Conservation (phyloP, 2,797 vertebrate genomes). For the Phrynocephalus vlangalii region DNA sequence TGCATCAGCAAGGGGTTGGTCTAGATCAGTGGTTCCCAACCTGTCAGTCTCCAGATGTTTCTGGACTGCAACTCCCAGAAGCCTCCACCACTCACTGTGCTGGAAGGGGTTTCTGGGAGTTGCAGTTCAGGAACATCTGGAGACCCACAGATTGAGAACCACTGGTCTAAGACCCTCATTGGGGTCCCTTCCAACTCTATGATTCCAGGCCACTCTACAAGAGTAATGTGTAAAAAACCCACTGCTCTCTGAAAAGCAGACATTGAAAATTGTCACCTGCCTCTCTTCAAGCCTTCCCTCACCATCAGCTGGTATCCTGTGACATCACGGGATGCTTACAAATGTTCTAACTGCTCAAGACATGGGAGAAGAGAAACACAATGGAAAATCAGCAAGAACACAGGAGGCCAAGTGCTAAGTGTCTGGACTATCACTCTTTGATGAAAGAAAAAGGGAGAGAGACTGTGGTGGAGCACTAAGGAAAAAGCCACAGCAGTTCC, state of each 20-base stretch:
- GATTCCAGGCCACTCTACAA: background rate
- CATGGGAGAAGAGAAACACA: background rate
- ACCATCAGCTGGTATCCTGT: background rate
- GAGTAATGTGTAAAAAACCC: no score
- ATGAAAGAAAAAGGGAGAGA: background rate
- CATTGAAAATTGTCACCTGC: background rate
- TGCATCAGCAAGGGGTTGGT: background rate
- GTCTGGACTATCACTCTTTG: background rate
- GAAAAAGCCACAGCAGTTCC: background rate
- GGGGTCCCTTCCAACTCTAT: background rate
- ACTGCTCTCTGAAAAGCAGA: background rate
- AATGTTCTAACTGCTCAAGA: background rate
- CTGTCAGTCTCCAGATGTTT: no score
- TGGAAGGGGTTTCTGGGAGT: no score
- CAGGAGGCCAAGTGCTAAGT: background rate
- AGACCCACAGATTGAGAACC: no score
- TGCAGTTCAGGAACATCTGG: no score
- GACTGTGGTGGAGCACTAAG: background rate
- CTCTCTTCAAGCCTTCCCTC: background rate
- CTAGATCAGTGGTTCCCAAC: no score
- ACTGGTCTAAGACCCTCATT: no score
- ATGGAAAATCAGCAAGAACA: background rate
- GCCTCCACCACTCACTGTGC: no score
- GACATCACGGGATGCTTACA: background rate
- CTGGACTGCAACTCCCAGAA: no score